These are phyloP conservation scores for Leptopilina boulardi DNA, from an alignment of 1,140 invertebrate species.

Conservation along the genomic window DNA sequence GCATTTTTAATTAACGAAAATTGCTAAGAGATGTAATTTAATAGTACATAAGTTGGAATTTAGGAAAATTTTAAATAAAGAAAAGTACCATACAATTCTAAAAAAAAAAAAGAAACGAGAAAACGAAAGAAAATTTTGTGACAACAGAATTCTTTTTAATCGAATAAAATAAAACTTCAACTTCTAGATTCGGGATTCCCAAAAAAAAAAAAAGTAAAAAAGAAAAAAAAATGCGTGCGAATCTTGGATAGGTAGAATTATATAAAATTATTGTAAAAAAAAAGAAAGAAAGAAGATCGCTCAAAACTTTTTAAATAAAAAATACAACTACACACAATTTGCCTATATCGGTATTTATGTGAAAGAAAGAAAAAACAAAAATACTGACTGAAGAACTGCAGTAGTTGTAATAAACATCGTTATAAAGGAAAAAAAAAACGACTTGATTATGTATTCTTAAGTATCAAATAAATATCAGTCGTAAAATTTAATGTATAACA, in stretches of 20 bases:
- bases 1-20: constrained; percentile 1
- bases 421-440: neutral
- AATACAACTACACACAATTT: constrained; percentile 3
- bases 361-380: neutral
- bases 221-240: neutral
- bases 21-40: constrained; percentile 22
- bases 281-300: neutral
- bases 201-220: neutral
- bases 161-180: neutral
- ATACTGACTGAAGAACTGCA: neutral
- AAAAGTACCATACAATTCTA: constrained; percentile 17
- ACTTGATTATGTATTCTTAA: constrained; percentile 24
- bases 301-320: neutral
- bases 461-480: constrained; percentile 25
- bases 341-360: neutral
- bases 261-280: constrained; percentile 18
- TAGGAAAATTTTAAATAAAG: neutral
- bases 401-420: constrained; percentile 21
- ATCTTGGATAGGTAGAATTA: neutral
- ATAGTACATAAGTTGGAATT: constrained; percentile 21
- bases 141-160: neutral
- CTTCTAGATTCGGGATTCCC: neutral
- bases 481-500: neutral
- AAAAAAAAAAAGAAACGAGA: neutral
- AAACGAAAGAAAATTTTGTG: neutral